Conservation (phyloP, 2,888 invertebrate species). For the Polia nebulosa region DNA sequence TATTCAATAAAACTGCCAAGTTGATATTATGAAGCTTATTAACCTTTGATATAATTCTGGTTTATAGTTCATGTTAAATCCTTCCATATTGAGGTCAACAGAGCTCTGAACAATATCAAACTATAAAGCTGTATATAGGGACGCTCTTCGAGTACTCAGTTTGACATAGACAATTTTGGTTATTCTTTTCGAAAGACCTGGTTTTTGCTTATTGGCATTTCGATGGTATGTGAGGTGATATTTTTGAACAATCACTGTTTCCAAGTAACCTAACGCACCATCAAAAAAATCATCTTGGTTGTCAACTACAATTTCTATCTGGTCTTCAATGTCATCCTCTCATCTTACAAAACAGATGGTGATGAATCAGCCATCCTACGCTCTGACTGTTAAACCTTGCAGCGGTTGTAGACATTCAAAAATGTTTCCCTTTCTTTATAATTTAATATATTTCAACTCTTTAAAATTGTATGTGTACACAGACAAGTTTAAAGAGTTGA, state of each 20-base stretch:
- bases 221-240: too few species aligned
- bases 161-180: too few species aligned
- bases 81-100: slow-evolving; percentile 15
- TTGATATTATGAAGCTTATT: slow-evolving; percentile 21
- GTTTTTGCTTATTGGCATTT: too few species aligned
- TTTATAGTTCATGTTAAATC: slow-evolving; percentile 2
- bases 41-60: slow-evolving; percentile 26
- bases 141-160: neutral
- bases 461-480: too few species aligned
- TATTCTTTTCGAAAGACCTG: neutral
- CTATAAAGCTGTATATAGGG: neutral
- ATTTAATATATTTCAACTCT: neutral
- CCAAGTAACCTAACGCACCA: neutral
- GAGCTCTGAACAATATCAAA: neutral
- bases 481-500: too few species aligned
- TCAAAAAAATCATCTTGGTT: neutral
- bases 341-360: neutral
- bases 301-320: neutral
- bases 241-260: slow-evolving; percentile 2
- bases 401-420: neutral
- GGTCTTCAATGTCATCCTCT: neutral
- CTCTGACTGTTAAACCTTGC: slow-evolving; percentile 1
- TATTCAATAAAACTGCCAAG: slow-evolving; percentile 42
- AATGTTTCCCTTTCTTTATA: too few species aligned
- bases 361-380: slow-evolving; percentile 27